Base-by-base conservation (phyloP, 1,140 invertebrate genomes). In the Acromyrmex charruanus region DNA sequence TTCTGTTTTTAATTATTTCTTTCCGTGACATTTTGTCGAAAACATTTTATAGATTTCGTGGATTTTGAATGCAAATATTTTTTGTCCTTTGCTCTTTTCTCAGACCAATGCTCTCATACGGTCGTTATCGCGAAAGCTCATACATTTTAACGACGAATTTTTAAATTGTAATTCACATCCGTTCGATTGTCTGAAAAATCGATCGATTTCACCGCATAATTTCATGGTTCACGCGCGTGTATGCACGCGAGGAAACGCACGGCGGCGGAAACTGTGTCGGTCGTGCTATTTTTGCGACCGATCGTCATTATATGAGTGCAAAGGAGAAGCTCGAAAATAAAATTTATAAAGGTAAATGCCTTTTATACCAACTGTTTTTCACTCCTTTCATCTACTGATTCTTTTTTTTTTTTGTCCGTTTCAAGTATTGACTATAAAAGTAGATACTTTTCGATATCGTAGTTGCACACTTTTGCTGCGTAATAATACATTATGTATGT, bases 101-200 rank as follows among this genome's bases (percentile, higher is more conserved):
- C n/a, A 28, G 16, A 53, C 0, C 49, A 3, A 4, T 25, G 18
- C 14, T 61, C 16, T 61, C 51, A 2, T 28, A 16, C 14, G 16
- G 10, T 51, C 44, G n/a, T 44, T 10, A 61, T 68, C 69, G 51
- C 58, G 72, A 53, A 61, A 71, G n/a, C 31, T 88, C 87, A 88
- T 88, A 66, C 84, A 86, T 88, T 88, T 88, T 79, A 88, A 88
- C 84, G 74, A 86, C 65, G 63, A 88, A 0, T 88, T 88, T 88
- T 88, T 58, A 86, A 88, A 88, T 88, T 85, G 87, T 77, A 86
- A 86, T 88, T 28, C 66, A 39, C 63, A 55, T 12, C 61, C 74
- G 44, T 65, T 79, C 74, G 65, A 72, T 86, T 66, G 82, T 53
- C 28, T 44, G 55, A 77, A 75, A 88, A 86, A 77, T 66, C 74